A percentile compares a stretch with the other conserved stretches of the same genome.
Evolutionary conservation across 2,888 invertebrate species (phyloP).

Genomic region (Byasa hedistus): DNA sequence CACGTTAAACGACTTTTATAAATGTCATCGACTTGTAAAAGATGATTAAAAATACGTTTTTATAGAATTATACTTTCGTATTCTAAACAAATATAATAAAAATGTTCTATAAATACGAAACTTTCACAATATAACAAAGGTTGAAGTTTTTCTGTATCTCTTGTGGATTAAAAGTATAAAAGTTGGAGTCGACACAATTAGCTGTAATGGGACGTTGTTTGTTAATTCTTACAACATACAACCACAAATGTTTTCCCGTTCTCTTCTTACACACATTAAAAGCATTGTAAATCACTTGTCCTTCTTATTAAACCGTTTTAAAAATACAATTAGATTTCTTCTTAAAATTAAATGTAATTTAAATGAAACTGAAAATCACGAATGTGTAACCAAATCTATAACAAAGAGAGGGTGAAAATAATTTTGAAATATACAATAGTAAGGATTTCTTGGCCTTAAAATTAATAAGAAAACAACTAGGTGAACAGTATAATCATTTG

Average conservation of each 20-base stretch:
- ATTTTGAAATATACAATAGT: no score
- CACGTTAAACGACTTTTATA: no score
- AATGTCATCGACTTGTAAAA: no score
- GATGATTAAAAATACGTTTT: no score
- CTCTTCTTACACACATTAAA: neutral
- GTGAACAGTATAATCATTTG: no score
- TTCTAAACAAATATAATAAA: neutral
- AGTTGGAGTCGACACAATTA: slow-evolving; percentile 9
- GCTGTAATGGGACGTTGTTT: slow-evolving; percentile 11
- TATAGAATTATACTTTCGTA: no score
- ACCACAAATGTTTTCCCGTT: slow-evolving; percentile 6
- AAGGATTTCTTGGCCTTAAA: no score
- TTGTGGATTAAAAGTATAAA: slow-evolving; percentile 5
- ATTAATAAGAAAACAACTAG: no score
- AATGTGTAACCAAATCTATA: no score
- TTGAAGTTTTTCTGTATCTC: neutral
- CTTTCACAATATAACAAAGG: neutral
- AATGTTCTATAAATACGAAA: neutral
- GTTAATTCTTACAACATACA: slow-evolving; percentile 9
- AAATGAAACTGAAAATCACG: no score
- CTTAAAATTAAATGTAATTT: no score
- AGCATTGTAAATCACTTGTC: neutral
- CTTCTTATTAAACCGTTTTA: neutral
- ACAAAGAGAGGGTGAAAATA: no score
- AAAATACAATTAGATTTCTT: neutral